Conservation (phyloP, 2,797 vertebrate genomes). For the Enteromius afrohamiltoni region DNA sequence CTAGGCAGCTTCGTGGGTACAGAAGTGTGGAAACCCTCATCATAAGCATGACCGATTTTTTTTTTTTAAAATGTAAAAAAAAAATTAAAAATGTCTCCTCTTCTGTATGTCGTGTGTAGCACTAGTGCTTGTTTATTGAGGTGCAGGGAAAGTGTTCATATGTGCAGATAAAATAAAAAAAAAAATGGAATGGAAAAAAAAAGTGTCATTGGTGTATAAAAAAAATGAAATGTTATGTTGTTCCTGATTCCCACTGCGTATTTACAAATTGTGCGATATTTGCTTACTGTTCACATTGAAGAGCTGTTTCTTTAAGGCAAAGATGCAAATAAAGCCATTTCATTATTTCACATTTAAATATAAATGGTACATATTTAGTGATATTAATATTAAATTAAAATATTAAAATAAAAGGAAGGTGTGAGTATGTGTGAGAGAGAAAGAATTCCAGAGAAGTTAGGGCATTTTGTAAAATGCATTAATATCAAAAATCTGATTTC, state of each 20-base stretch:
- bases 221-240: neutral
- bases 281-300: neutral
- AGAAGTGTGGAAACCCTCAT: slow-evolving; percentile 23
- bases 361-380: neutral
- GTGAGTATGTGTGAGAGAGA: neutral
- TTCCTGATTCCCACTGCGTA: neutral
- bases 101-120: slow-evolving; percentile 26
- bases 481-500: too few species aligned
- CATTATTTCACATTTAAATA: neutral
- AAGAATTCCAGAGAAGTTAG: too few species aligned
- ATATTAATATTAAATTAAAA: neutral
- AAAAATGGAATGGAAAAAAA: neutral
- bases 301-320: neutral
- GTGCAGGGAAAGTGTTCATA: slow-evolving; percentile 32
- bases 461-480: too few species aligned
- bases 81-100: neutral
- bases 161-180: slow-evolving; percentile 27
- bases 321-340: neutral
- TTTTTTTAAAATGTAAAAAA: neutral
- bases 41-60: slow-evolving; percentile 25
- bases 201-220: neutral
- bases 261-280: too few species aligned
- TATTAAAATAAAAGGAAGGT: neutral
- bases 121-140: slow-evolving; percentile 14
- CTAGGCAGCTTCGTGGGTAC: neutral